phyloP scores from a whole-genome alignment of 2,113 vertebrate genomes.

The Daubentonia madagascariensis region DNA sequence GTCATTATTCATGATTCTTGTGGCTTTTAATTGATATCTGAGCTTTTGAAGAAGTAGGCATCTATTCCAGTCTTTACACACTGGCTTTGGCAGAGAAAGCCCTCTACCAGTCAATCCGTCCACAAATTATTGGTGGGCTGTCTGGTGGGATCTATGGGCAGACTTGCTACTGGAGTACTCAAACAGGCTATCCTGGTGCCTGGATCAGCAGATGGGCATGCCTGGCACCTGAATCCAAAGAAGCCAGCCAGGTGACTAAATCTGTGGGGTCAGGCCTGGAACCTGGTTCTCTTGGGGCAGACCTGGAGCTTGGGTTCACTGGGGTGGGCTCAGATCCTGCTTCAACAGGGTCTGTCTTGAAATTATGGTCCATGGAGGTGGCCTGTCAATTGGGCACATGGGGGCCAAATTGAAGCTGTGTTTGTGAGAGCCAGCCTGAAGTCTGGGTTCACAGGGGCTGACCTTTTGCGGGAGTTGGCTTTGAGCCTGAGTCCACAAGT shows the following conservation, averaged over 20 bases:
- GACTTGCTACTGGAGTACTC: neutral
- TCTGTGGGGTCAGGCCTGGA: neutral
- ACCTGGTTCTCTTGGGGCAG: neutral
- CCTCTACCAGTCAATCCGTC: neutral
- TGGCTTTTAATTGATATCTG: neutral
- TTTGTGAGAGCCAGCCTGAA: neutral
- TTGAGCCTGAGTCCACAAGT: neutral
- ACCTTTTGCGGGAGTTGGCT: neutral
- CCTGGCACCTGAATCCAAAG: neutral
- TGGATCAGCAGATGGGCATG: neutral
- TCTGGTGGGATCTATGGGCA: rapidly evolving
- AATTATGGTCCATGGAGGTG: too few species aligned
- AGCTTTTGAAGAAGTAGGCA: neutral
- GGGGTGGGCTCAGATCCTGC: neutral
- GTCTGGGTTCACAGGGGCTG: neutral
- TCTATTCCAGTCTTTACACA: neutral
- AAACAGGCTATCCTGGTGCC: neutral
- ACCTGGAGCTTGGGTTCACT: neutral
- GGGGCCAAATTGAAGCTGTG: neutral
- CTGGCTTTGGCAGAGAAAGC: neutral
- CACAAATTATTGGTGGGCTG: neutral
- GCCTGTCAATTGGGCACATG: neutral
- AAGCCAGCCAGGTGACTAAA: neutral
- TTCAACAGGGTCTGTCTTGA: neutral
- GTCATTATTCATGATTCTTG: neutral